Evolutionary conservation across 2,113 vertebrate genomes (phyloP).

Genomic region (Scytalopus superciliaris): DNA sequence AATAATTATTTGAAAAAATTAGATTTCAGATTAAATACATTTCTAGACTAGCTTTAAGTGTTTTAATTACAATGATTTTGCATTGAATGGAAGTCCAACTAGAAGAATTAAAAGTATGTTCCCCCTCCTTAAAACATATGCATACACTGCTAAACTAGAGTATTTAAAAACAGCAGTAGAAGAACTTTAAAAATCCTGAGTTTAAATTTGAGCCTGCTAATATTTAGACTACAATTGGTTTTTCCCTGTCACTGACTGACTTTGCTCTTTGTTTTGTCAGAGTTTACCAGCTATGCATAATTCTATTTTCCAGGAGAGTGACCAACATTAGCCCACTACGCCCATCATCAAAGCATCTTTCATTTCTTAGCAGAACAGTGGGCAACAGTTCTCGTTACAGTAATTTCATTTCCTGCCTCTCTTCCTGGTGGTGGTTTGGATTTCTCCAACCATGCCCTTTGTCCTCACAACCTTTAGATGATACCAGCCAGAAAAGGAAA

Average conservation of each 20-base stretch:
- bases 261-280: constrained; percentile 51
- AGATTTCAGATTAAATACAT: constrained; percentile 19
- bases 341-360: not conserved
- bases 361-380: not conserved
- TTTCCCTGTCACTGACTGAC: constrained; percentile 18
- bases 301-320: constrained; percentile 59
- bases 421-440: not conserved
- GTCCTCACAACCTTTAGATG: not conserved
- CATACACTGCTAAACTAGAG: not conserved
- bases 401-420: constrained; percentile 38
- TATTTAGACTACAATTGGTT: constrained; percentile 13
- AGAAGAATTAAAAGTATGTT: not conserved
- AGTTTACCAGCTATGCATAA: constrained; percentile 56
- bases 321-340: not conserved
- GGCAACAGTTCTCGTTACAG: not conserved
- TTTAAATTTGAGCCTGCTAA: constrained; percentile 21
- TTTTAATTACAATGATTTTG: not conserved
- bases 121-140: not conserved
- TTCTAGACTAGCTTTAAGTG: not conserved
- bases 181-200: not conserved
- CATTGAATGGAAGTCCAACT: not conserved
- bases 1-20: not conserved
- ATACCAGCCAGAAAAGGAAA: not conserved
- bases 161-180: not conserved
- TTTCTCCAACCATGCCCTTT: not conserved